Percentiles rank a stretch among this genome's conserved stretches.
Evolutionary conservation across 2,113 vertebrate species (phyloP).

Genomic region (Labrus mixtus): DNA sequence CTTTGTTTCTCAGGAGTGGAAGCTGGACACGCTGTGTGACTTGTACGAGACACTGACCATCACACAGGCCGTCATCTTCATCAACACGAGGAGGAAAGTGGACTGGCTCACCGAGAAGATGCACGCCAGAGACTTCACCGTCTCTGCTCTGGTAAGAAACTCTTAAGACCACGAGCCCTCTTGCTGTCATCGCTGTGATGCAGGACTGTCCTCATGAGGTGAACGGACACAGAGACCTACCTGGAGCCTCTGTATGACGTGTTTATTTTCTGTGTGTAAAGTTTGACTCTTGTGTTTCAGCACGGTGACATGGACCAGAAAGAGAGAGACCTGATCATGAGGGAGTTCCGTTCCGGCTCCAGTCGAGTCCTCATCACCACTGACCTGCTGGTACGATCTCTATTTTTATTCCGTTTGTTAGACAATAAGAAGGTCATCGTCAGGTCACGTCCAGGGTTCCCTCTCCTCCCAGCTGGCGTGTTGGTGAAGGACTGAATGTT

Average conservation of each 20-base stretch:
- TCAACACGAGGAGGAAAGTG: conserved; percentile 98
- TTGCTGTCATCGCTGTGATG: too few species aligned
- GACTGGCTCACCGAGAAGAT: conserved; percentile 99
- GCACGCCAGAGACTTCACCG: conserved; percentile 98
- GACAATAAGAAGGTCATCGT: background rate
- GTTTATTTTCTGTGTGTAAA: background rate
- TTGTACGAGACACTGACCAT: conserved; percentile 97
- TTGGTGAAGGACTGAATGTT: conserved; percentile 74
- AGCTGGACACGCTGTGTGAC: conserved; percentile 97
- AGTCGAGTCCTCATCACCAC: conserved; percentile 98
- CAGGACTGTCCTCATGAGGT: too few species aligned
- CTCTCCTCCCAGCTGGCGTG: conserved; percentile 80
- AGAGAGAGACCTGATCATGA: conserved; percentile 98
- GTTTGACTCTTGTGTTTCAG: conserved; percentile 71
- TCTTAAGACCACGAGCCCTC: too few species aligned
- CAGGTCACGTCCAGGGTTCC: conserved; percentile 76
- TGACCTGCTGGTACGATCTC: conserved; percentile 92
- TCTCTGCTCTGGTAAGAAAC: conserved; percentile 93
- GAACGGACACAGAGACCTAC: too few species aligned
- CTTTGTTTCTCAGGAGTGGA: conserved; percentile 92
- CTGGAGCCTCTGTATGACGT: too few species aligned
- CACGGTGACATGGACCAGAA: conserved; percentile 99
- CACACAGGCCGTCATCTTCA: conserved; percentile 98
- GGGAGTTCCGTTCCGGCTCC: conserved; percentile 95
- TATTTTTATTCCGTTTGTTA: too few species aligned